Percentiles rank a stretch among this genome's conserved stretches.
phyloP scores from a whole-genome alignment of 2,888 invertebrate species.

The Allophyes oxyacanthae region DNA sequence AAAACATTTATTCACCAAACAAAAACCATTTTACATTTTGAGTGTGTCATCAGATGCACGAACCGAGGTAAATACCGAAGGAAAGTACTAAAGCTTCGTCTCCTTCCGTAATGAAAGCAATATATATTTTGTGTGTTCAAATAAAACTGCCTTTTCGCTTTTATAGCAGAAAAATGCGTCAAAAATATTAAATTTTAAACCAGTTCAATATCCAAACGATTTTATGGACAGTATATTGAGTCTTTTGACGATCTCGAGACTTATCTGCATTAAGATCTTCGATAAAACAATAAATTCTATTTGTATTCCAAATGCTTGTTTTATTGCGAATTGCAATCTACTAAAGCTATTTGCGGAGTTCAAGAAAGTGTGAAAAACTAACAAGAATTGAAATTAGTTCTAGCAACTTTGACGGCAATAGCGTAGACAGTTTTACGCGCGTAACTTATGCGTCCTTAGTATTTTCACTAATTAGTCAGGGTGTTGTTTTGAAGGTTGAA shows the following conservation, averaged over 20 bases:
- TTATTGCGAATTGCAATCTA: too few relatives aligned
- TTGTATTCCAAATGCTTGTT: too few relatives aligned
- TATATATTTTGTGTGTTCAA: slow-evolving; percentile 38
- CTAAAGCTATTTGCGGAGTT: slow-evolving; percentile 24
- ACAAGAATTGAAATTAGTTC: slow-evolving; percentile 31
- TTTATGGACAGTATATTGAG: slow-evolving; percentile 2
- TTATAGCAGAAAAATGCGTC: slow-evolving; percentile 9
- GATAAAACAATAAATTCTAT: neutral
- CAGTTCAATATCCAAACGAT: slow-evolving; percentile 5
- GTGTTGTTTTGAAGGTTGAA: slow-evolving; percentile 32
- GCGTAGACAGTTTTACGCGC: slow-evolving; percentile 24
- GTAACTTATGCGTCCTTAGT: slow-evolving; percentile 35
- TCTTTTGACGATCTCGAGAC: too few relatives aligned
- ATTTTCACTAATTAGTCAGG: slow-evolving; percentile 50
- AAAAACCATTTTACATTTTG: slow-evolving; percentile 23
- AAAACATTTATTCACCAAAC: slow-evolving; percentile 25
- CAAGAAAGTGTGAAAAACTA: slow-evolving; percentile 34
- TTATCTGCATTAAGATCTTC: too few relatives aligned
- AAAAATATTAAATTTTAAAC: slow-evolving; percentile 4
- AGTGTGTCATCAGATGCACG: slow-evolving; percentile 42
- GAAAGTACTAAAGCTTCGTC: slow-evolving; percentile 17
- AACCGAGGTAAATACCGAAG: slow-evolving; percentile 5
- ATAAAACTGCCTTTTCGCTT: slow-evolving; percentile 23
- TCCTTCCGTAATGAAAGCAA: slow-evolving; percentile 32
- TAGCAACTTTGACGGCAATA: slow-evolving; percentile 13